These are phyloP conservation scores for Synodontis membranacea DNA, from an alignment of 2,113 vertebrate genomes.

Conservation along the genomic window DNA sequence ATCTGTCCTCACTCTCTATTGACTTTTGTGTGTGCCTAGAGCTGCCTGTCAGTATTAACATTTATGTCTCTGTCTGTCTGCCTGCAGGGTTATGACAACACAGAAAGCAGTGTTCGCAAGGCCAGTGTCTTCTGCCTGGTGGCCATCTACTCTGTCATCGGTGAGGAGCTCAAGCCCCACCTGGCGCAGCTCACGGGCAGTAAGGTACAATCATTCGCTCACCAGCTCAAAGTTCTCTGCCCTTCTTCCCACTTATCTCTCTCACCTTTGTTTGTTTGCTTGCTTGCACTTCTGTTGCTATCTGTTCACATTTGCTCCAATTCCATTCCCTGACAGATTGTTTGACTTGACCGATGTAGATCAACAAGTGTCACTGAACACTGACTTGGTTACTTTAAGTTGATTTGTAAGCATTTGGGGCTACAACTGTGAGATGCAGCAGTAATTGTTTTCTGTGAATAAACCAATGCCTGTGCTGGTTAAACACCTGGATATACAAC, in stretches of 20 bases:
- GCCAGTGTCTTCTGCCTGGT: slow-evolving; percentile 98
- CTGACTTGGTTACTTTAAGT: background rate
- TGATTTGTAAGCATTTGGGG: background rate
- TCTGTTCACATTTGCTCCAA: slow-evolving; percentile 1
- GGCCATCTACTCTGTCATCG: slow-evolving; percentile 94
- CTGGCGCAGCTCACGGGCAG: slow-evolving; percentile 95
- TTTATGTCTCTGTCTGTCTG: slow-evolving; percentile 43
- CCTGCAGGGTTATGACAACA: slow-evolving; percentile 58
- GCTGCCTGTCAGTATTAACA: background rate
- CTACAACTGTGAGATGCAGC: background rate
- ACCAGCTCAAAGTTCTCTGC: slow-evolving; percentile 3
- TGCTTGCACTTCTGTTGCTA: slow-evolving; percentile 6
- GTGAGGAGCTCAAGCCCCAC: slow-evolving; percentile 94
- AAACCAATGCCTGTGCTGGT: background rate
- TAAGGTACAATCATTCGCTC: slow-evolving; percentile 76
- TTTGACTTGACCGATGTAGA: background rate
- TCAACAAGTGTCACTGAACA: background rate
- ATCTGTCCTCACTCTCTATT: background rate
- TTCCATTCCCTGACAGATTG: background rate
- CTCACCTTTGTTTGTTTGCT: slow-evolving; percentile 5
- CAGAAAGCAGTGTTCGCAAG: slow-evolving; percentile 90
- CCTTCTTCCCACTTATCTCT: background rate
- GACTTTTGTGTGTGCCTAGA: slow-evolving; percentile 19
- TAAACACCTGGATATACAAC: background rate
- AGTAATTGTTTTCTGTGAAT: background rate